These are phyloP conservation scores for Macquaria ambigua DNA, from an alignment of 2,113 vertebrate genomes.

Conservation along the genomic window DNA sequence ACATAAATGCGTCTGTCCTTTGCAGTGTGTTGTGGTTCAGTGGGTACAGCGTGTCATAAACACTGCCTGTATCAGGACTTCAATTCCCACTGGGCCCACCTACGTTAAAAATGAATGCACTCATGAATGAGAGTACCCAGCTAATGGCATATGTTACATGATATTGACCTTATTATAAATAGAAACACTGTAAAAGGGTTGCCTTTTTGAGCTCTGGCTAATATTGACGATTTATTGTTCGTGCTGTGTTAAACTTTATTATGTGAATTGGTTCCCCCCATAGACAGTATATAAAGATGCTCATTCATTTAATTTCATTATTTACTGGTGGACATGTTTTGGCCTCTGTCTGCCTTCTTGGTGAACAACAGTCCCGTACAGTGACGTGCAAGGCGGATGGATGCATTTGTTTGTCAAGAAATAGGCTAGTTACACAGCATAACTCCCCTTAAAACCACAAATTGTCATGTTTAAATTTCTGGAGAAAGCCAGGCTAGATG, in stretches of 20 bases:
- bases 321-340: neutral
- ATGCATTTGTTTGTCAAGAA: neutral
- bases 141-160: conserved; percentile 53
- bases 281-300: neutral
- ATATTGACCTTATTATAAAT: conserved; percentile 40
- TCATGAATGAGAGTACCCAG: conserved; percentile 46
- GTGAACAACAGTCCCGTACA: neutral
- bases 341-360: neutral
- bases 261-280: neutral
- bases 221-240: neutral
- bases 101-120: conserved; percentile 48
- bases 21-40: conserved; percentile 25
- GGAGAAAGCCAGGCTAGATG: neutral
- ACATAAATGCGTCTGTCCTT: conserved; percentile 46
- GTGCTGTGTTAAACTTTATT: neutral
- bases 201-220: neutral
- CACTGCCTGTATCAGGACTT: conserved; percentile 29
- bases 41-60: conserved; percentile 24
- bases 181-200: conserved; percentile 12
- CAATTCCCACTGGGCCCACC: conserved; percentile 32
- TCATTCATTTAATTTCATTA: neutral
- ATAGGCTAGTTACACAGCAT: neutral
- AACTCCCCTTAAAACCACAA: neutral
- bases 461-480: neutral
- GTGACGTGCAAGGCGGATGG: neutral